A percentile compares a stretch with the other conserved stretches of the same genome.
Evolutionary conservation across 2,888 invertebrate genomes (phyloP).

Genomic region (Brenthis daphne): DNA sequence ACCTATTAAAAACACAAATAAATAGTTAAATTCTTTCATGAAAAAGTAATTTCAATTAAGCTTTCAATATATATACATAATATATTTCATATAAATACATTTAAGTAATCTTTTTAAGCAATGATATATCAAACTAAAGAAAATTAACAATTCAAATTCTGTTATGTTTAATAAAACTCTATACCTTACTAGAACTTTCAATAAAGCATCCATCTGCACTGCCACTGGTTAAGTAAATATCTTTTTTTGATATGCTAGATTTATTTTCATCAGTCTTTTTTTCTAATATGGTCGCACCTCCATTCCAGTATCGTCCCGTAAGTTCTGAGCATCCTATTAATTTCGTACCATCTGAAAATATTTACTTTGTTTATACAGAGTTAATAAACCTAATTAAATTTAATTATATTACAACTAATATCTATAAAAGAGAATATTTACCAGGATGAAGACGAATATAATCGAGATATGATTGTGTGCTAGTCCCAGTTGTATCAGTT

Average conservation of each 20-base stretch:
- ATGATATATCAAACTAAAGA: no score
- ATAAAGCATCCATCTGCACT: constrained; percentile 74
- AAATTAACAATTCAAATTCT: no score
- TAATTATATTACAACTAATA: not conserved
- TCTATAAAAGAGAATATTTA: constrained; percentile 39
- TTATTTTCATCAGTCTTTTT: constrained; percentile 52
- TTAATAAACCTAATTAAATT: not conserved
- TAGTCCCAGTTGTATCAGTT: constrained; percentile 64
- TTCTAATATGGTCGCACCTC: constrained; percentile 61
- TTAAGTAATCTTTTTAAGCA: no score
- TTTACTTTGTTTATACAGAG: not conserved
- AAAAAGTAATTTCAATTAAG: no score
- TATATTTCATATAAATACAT: no score
- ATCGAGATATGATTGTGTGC: constrained; percentile 64
- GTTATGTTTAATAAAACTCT: not conserved
- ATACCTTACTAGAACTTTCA: constrained; percentile 62
- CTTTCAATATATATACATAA: no score
- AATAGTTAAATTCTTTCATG: no score
- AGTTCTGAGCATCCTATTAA: constrained; percentile 73
- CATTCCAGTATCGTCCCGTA: constrained; percentile 77
- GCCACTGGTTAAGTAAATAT: constrained; percentile 61
- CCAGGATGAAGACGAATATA: constrained; percentile 65
- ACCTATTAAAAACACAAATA: constrained; percentile 50
- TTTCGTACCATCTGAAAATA: constrained; percentile 64
- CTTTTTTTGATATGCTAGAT: constrained; percentile 50